Evolutionary conservation across 2,888 invertebrate genomes (phyloP).

Genomic region (Catocala nupta): DNA sequence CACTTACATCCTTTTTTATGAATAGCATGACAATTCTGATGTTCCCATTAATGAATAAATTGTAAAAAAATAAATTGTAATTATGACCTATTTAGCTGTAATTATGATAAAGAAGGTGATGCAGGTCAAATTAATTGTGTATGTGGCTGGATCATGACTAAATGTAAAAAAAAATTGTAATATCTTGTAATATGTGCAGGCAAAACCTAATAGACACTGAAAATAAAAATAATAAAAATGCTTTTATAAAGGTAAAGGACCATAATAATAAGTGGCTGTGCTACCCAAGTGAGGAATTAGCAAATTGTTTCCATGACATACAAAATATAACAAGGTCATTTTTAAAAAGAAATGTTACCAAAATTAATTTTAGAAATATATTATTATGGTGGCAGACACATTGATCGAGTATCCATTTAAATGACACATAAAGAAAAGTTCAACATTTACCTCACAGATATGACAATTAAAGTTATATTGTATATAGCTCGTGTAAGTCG

Average conservation of each 20-base stretch:
- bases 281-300: neutral
- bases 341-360: neutral
- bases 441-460: too few species aligned
- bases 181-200: too few species aligned
- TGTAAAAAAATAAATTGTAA: neutral
- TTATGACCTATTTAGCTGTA: neutral
- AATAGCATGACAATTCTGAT: conserved; percentile 7
- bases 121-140: too few species aligned
- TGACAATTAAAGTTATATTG: neutral
- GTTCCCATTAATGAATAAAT: conserved; percentile 3
- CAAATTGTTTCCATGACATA: neutral
- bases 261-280: neutral
- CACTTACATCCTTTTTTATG: conserved; percentile 3
- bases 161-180: too few species aligned
- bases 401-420: neutral
- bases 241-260: neutral
- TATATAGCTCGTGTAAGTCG: neutral
- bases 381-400: neutral
- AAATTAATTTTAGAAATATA: neutral
- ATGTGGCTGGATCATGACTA: too few species aligned
- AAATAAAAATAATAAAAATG: too few species aligned
- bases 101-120: too few species aligned
- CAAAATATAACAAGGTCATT: neutral
- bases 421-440: neutral
- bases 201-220: too few species aligned